phyloP scores from a whole-genome alignment of 2,888 invertebrate species.

The Drosophila multiciliata region DNA sequence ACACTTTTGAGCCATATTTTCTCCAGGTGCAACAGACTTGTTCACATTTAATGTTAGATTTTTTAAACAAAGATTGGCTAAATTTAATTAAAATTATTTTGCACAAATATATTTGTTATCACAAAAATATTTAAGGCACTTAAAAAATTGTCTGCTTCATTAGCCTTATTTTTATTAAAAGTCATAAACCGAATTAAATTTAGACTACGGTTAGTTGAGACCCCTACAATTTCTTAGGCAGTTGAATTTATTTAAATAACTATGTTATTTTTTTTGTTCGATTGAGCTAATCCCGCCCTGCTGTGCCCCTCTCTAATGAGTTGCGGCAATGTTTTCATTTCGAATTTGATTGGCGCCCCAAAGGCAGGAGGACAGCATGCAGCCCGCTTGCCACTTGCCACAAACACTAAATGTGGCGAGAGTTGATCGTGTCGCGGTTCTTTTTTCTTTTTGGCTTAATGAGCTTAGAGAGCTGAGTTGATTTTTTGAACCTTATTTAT shows the following conservation, averaged over 20 bases:
- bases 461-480: constrained; percentile 51
- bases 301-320: constrained; percentile 64
- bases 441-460: constrained; percentile 48
- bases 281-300: constrained; percentile 35
- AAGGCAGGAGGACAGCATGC: constrained; percentile 45
- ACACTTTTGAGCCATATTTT: not conserved
- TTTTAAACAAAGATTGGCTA: too few relatives aligned
- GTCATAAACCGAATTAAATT: not conserved
- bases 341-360: constrained; percentile 41
- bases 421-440: constrained; percentile 17
- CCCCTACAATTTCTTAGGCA: constrained; percentile 31
- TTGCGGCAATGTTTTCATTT: constrained; percentile 67
- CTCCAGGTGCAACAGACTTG: too few relatives aligned
- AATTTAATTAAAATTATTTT: not conserved
- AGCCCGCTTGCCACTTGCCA: constrained; percentile 24
- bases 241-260: constrained; percentile 52
- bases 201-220: constrained; percentile 12
- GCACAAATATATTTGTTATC: not conserved
- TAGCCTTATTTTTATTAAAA: not conserved
- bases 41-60: too few relatives aligned
- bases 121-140: not conserved
- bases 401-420: constrained; percentile 2
- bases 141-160: not conserved
- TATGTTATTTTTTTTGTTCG: constrained; percentile 15
- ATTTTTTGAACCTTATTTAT: constrained; percentile 64